phyloP scores from a whole-genome alignment of 2,797 vertebrate genomes.

The Cirrhinus molitorella region DNA sequence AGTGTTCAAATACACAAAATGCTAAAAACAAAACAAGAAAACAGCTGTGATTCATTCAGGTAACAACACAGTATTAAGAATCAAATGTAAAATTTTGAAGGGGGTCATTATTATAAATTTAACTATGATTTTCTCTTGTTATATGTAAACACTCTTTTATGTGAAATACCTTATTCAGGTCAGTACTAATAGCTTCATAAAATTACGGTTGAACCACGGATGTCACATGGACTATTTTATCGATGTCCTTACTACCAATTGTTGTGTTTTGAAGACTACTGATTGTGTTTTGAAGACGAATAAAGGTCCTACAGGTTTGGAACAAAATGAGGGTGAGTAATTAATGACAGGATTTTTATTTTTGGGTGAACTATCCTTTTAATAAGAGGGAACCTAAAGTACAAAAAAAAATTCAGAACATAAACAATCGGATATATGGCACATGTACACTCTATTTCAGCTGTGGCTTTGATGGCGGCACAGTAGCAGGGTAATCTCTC shows the following conservation, averaged over 20 bases:
- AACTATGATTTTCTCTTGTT: too few species aligned
- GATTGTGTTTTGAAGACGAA: neutral
- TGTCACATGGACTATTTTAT: too few species aligned
- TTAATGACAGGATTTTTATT: neutral
- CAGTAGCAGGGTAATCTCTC: conserved; percentile 20
- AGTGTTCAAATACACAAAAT: too few species aligned
- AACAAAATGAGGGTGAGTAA: neutral
- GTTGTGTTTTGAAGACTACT: neutral
- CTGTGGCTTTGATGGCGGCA: neutral
- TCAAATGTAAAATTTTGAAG: too few species aligned
- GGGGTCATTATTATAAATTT: too few species aligned
- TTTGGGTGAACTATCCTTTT: neutral
- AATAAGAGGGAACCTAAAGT: neutral
- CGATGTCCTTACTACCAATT: neutral
- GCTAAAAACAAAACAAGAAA: too few species aligned
- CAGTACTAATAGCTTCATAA: too few species aligned
- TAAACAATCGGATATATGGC: neutral
- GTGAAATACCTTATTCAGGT: too few species aligned
- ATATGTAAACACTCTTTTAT: too few species aligned
- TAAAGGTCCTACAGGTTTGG: neutral
- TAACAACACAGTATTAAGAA: too few species aligned
- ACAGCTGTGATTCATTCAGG: too few species aligned
- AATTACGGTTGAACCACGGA: too few species aligned
- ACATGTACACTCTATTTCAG: conserved; percentile 1
- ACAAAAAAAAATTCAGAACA: neutral